Conservation (phyloP, 2,113 vertebrate species). For the Zapus hudsonius region DNA sequence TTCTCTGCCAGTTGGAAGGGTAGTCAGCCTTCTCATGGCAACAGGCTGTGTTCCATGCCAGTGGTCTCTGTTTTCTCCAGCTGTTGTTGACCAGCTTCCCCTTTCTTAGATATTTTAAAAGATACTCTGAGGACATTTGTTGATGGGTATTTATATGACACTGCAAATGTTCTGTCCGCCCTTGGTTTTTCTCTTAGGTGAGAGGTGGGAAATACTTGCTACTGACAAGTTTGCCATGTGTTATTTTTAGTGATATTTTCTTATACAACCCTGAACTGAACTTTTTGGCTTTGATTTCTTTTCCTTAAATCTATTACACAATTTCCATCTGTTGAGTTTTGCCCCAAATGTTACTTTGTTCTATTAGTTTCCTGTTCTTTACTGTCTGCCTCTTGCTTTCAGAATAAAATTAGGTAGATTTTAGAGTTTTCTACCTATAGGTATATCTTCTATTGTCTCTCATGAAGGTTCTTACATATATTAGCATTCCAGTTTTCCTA, state of each 20-base stretch:
- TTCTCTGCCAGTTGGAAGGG: too few relatives aligned
- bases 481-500: neutral
- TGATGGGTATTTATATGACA: neutral
- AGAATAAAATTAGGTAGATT: neutral
- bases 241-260: constrained; percentile 26
- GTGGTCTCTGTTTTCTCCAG: too few relatives aligned
- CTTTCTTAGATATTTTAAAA: neutral
- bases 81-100: too few relatives aligned
- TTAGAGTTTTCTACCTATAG: neutral
- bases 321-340: constrained; percentile 4
- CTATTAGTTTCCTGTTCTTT: neutral
- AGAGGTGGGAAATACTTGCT: neutral
- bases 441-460: neutral
- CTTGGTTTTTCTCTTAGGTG: constrained; percentile 24
- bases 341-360: neutral
- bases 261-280: neutral
- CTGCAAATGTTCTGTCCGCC: neutral
- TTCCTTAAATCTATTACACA: neutral
- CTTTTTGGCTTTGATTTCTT: neutral
- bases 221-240: neutral
- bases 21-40: too few relatives aligned
- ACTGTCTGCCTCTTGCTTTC: neutral
- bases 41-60: too few relatives aligned
- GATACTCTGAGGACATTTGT: neutral
- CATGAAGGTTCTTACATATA: neutral